Conservation (phyloP, 2,888 invertebrate genomes). For the Ophonus ardosiacus region DNA sequence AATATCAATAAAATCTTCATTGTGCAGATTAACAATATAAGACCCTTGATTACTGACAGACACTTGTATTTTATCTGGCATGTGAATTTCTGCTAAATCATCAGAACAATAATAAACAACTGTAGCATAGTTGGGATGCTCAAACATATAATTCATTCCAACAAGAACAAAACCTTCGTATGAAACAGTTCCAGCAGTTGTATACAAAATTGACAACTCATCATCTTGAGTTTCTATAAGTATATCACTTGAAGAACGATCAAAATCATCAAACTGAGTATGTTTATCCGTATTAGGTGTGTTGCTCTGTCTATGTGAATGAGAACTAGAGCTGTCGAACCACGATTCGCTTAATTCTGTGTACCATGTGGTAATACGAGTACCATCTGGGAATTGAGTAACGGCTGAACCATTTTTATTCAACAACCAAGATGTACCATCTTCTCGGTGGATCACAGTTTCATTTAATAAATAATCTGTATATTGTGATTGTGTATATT, state of each 20-base stretch:
- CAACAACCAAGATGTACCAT: constrained; percentile 65
- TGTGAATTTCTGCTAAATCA: background rate
- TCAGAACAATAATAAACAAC: constrained; percentile 58
- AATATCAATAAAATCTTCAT: constrained; percentile 38
- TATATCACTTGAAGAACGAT: background rate
- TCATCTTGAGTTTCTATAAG: background rate
- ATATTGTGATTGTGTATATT: constrained; percentile 49
- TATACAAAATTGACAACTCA: background rate
- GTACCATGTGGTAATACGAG: constrained; percentile 65
- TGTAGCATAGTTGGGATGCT: constrained; percentile 66
- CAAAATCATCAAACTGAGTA: background rate
- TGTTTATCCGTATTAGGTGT: background rate
- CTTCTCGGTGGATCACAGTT: constrained; percentile 63
- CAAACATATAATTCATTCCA: constrained; percentile 64
- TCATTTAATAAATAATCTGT: constrained; percentile 64
- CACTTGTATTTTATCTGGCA: constrained; percentile 44
- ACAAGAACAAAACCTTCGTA: constrained; percentile 61
- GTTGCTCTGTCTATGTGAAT: background rate
- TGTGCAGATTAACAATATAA: background rate
- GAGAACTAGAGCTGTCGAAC: background rate
- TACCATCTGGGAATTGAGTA: constrained; percentile 65
- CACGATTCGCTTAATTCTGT: constrained; percentile 26
- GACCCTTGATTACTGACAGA: background rate
- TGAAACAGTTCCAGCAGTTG: background rate
- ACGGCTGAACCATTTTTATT: constrained; percentile 60